Evolutionary conservation across 2,888 invertebrate species (phyloP).

Genomic region (Marasmarcha lunaedactyla): DNA sequence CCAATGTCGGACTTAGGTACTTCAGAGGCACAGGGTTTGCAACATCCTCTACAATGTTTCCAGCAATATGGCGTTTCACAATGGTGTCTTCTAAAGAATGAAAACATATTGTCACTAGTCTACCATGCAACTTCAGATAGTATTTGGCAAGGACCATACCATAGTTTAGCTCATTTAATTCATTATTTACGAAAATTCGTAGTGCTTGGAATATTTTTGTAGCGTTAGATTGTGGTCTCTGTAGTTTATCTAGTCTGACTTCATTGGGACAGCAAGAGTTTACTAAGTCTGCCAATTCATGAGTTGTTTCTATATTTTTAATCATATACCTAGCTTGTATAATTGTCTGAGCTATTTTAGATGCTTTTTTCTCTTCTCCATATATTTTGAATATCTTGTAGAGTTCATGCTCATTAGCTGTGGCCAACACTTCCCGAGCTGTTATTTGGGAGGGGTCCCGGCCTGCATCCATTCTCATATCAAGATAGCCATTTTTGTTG

Average conservation of each 20-base stretch:
- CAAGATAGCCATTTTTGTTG: slow-evolving; percentile 86
- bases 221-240: slow-evolving; percentile 82
- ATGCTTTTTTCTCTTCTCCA: slow-evolving; percentile 90
- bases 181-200: slow-evolving; percentile 95
- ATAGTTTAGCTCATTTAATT: slow-evolving; percentile 94
- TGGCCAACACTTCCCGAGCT: slow-evolving; percentile 88
- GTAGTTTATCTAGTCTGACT: slow-evolving; percentile 76
- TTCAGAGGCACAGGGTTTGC: slow-evolving; percentile 80
- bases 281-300: slow-evolving; percentile 83
- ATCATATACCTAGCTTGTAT: slow-evolving; percentile 85
- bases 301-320: slow-evolving; percentile 82
- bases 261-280: slow-evolving; percentile 72
- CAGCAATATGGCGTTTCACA: slow-evolving; percentile 88
- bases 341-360: slow-evolving; percentile 87
- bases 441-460: slow-evolving; percentile 79
- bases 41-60: slow-evolving; percentile 78
- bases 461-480: slow-evolving; percentile 95
- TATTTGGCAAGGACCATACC: slow-evolving; percentile 82
- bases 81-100: slow-evolving; percentile 95
- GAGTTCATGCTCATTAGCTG: slow-evolving; percentile 82
- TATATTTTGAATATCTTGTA: slow-evolving; percentile 88
- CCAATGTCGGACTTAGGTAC: slow-evolving; percentile 73
- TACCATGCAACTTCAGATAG: slow-evolving; percentile 82
- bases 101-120: slow-evolving; percentile 86
- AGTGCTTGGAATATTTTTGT: slow-evolving; percentile 95